Percentiles rank a stretch among this genome's conserved stretches.
Conservation (phyloP, 2,888 invertebrate species). For the Parnassius glacialis region DNA sequence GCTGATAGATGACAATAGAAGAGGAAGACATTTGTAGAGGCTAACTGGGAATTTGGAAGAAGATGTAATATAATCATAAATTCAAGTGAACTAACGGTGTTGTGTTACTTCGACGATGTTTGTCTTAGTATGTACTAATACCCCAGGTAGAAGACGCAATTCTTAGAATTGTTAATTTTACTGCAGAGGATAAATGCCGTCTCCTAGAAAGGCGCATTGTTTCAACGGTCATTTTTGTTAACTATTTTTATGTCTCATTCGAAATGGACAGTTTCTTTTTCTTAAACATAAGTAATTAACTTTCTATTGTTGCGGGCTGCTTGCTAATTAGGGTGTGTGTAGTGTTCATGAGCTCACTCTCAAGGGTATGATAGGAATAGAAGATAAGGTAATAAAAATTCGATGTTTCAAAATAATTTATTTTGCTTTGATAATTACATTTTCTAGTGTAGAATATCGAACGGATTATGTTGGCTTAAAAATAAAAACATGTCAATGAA, state of each 20-base stretch:
- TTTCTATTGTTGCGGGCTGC: slow-evolving; percentile 23
- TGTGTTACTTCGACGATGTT: slow-evolving; percentile 26
- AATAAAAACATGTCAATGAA: too few relatives aligned
- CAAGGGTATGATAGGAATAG: slow-evolving; percentile 1
- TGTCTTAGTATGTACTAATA: slow-evolving; percentile 31
- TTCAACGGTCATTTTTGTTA: slow-evolving; percentile 24
- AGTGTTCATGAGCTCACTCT: slow-evolving; percentile 13
- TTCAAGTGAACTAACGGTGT: slow-evolving; percentile 12
- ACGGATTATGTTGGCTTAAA: too few relatives aligned
- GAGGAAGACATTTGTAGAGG: too few relatives aligned
- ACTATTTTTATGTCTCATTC: slow-evolving; percentile 18
- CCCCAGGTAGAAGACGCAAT: slow-evolving; percentile 27
- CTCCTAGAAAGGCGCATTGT: slow-evolving; percentile 23
- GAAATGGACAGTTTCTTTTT: slow-evolving; percentile 23
- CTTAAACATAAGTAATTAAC: slow-evolving; percentile 23
- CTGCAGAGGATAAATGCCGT: slow-evolving; percentile 17
- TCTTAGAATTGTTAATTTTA: slow-evolving; percentile 24
- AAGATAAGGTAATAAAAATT: slow-evolving; percentile 7
- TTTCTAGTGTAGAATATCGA: too few relatives aligned
- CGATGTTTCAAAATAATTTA: too few relatives aligned
- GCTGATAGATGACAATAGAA: too few relatives aligned
- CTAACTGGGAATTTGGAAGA: too few relatives aligned
- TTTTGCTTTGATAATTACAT: too few relatives aligned
- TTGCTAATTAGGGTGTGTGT: slow-evolving; percentile 21
- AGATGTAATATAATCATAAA: too few relatives aligned